Evolutionary conservation across 35 echinoderm and acorn worm genomes (phyloP), one percentile per base, ranked within the genome.

Genomic region (Chiridota heheva): DNA sequence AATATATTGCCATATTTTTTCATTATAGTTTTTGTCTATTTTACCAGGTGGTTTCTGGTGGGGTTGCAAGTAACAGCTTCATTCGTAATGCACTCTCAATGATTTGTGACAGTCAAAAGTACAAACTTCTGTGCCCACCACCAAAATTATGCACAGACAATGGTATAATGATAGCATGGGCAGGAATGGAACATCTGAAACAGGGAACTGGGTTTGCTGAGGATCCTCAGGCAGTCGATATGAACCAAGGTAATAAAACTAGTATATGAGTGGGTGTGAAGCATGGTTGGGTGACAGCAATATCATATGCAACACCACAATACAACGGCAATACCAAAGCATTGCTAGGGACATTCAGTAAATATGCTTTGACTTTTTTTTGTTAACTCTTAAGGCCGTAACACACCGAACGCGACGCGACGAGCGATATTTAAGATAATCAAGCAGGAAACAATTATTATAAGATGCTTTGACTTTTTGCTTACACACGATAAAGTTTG

Each of bases 151-250:
- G 94, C 40, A 97, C 94, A 40, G 94, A 97, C 53, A 97, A 97
- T 76, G 94, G 94, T 60, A 83, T 97, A 0, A 97, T 97, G 94
- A 91, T 97, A 43, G 94, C 94, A 1, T 97, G 94, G 94, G 88
- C 94, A 49, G 94, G 94, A 7, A 91, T 97, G 89, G 94, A 97
- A 68, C 86, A 77, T 56, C 74, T 91, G 27, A 97, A 85, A 44
- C 84, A 78, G 24, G 94, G 89, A 7, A 59, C 90, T 25, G 94
- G 89, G 10, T 73, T 91, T 59, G 72, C 85, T 29, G 58, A 80
- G 8, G 80, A 91, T 88, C 89, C 88, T n/a, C 89, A 91, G 41
- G 48, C 40, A n/a, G 39, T 97, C 38, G 81, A 73, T 97, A 72
- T 70, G 89, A 97, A 84, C 94, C 94, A 80, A 91, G 86, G 94